phyloP scores from a whole-genome alignment of 1,140 invertebrate genomes.

The Drosophila kanapiae region DNA sequence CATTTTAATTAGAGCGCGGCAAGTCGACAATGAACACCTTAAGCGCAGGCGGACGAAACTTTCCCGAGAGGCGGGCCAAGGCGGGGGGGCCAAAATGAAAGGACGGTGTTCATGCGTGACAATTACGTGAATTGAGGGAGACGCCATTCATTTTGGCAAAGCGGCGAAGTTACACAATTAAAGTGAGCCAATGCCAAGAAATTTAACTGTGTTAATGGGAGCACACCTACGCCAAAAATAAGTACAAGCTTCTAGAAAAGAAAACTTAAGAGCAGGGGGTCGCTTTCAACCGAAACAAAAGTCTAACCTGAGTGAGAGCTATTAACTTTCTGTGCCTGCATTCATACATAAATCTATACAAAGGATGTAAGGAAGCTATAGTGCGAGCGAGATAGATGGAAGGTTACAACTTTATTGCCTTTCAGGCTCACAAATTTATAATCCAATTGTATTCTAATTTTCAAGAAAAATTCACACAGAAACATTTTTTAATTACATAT shows the following conservation, averaged over 20 bases:
- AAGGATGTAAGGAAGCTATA: not conserved
- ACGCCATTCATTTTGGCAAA: slow-evolving; percentile 12
- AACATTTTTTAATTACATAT: not conserved
- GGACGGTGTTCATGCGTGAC: slow-evolving; percentile 30
- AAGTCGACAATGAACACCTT: slow-evolving; percentile 48
- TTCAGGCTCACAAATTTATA: too few species aligned
- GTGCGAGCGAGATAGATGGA: not conserved
- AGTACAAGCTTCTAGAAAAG: not conserved
- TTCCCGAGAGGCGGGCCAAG: not conserved
- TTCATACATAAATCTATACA: not conserved
- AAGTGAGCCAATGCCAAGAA: slow-evolving; percentile 18
- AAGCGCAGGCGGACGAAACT: slow-evolving; percentile 28
- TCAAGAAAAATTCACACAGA: not conserved
- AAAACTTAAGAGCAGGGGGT: not conserved
- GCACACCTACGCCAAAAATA: not conserved
- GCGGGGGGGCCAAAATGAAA: slow-evolving; percentile 1
- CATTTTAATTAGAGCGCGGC: slow-evolving; percentile 75
- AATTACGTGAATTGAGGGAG: slow-evolving; percentile 29
- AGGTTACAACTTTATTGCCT: not conserved
- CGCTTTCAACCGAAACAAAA: not conserved
- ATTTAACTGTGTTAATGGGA: slow-evolving; percentile 14
- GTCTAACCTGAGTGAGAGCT: slow-evolving; percentile 2
- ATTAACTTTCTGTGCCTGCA: slow-evolving; percentile 2
- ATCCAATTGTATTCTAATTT: not conserved
- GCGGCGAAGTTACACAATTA: slow-evolving; percentile 6